Conservation (phyloP, 2,888 invertebrate genomes). For the Eupithecia subfuscata region DNA sequence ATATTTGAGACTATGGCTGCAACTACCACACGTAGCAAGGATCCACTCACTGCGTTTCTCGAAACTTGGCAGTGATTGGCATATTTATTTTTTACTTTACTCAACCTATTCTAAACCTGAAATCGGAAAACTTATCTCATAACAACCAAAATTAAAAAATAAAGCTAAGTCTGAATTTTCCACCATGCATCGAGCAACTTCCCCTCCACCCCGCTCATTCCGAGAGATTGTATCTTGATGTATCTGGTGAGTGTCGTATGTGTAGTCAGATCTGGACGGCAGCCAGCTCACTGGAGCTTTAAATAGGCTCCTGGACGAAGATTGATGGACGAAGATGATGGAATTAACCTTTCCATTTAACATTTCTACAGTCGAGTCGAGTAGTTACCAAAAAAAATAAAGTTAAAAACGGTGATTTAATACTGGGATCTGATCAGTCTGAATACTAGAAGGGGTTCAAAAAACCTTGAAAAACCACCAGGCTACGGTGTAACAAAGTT, state of each 20-base stretch:
- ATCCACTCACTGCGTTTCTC: too few relatives aligned
- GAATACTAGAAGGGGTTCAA: too few relatives aligned
- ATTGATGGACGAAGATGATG: neutral
- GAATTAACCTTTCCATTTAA: neutral
- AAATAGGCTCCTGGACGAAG: conserved; percentile 1
- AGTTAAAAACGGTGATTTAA: too few relatives aligned
- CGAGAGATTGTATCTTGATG: conserved; percentile 2
- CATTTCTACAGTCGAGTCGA: neutral
- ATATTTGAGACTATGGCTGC: neutral
- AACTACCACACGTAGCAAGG: neutral
- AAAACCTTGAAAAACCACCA: too few relatives aligned
- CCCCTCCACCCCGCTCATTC: neutral
- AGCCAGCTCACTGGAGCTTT: neutral
- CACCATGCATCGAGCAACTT: neutral
- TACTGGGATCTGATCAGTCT: too few relatives aligned
- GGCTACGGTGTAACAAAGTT: neutral
- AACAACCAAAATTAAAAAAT: neutral
- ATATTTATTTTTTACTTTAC: too few relatives aligned
- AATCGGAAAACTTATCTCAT: neutral
- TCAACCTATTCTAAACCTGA: too few relatives aligned
- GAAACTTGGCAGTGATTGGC: neutral
- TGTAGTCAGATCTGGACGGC: conserved; percentile 1
- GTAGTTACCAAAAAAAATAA: too few relatives aligned
- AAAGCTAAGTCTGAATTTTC: neutral
- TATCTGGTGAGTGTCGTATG: neutral